Percentiles rank a stretch among this genome's conserved stretches.
Evolutionary conservation across 2,888 invertebrate species (phyloP).

Genomic region (Drosophila kanekoi): DNA sequence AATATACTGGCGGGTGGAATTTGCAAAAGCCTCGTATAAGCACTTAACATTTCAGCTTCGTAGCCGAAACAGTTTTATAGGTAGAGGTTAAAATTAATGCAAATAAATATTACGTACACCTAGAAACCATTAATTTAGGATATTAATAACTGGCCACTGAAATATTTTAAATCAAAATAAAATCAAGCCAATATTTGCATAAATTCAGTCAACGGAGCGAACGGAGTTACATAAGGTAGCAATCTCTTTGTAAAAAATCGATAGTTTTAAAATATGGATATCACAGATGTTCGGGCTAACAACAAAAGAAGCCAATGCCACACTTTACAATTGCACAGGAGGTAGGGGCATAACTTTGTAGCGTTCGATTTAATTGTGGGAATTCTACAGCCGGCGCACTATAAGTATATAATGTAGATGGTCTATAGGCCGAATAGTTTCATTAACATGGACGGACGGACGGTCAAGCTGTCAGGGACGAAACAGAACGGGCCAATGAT

Average conservation of each 20-base stretch:
- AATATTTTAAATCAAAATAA: too few relatives aligned
- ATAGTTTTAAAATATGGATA: constrained; percentile 60
- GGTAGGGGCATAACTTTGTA: constrained; percentile 9
- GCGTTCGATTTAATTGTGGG: constrained; percentile 76
- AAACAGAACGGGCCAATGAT: constrained; percentile 15
- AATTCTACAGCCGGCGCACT: constrained; percentile 56
- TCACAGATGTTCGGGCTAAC: constrained; percentile 32
- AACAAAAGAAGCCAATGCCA: constrained; percentile 11
- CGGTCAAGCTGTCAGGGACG: constrained; percentile 41
- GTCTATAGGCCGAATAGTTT: constrained; percentile 39
- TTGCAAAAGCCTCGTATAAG: too few relatives aligned
- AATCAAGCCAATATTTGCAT: too few relatives aligned
- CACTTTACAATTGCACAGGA: constrained; percentile 27
- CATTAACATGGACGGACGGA: constrained; percentile 46
- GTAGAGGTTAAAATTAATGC: too few relatives aligned
- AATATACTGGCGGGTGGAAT: too few relatives aligned
- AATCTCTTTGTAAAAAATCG: constrained; percentile 49
- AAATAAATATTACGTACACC: too few relatives aligned
- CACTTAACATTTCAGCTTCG: too few relatives aligned
- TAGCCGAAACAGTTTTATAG: too few relatives aligned
- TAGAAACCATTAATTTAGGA: too few relatives aligned
- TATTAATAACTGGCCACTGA: too few relatives aligned
- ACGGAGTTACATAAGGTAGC: background rate
- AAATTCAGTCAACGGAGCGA: too few relatives aligned
- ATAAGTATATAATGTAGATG: constrained; percentile 31